phyloP scores from a whole-genome alignment of 2,797 vertebrate genomes.

The Cyclura pinguis region DNA sequence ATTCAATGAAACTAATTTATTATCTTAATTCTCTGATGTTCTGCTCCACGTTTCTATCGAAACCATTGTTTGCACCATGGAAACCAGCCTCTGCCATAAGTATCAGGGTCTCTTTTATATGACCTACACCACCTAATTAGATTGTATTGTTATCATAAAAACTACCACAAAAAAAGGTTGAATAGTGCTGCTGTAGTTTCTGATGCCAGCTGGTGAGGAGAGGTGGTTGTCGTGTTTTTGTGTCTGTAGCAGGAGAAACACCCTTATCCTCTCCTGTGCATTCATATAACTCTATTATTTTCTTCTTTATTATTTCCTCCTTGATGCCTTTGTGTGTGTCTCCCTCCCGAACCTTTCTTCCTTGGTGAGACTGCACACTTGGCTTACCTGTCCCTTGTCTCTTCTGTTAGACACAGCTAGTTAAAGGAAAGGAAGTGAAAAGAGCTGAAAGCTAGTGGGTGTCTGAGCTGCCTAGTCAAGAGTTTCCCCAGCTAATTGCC shows the following conservation, averaged over 20 bases:
- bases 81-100: slow-evolving; percentile 75
- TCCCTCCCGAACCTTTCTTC: slow-evolving; percentile 34
- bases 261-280: slow-evolving; percentile 16
- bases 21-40: slow-evolving; percentile 79
- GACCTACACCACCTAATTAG: slow-evolving; percentile 81
- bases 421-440: slow-evolving; percentile 77
- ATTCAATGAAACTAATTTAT: slow-evolving; percentile 82
- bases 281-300: background rate
- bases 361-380: slow-evolving; percentile 19
- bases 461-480: slow-evolving; percentile 75
- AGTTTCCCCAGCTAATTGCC: slow-evolving; percentile 84
- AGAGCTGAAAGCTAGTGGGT: slow-evolving; percentile 79
- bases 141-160: slow-evolving; percentile 79
- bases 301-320: slow-evolving; percentile 32
- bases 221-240: background rate
- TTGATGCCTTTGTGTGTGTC: background rate
- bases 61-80: slow-evolving; percentile 77
- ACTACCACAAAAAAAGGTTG: slow-evolving; percentile 55
- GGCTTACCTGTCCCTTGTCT: slow-evolving; percentile 75
- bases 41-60: slow-evolving; percentile 77
- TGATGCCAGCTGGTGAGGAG: slow-evolving; percentile 26
- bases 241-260: slow-evolving; percentile 21
- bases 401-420: slow-evolving; percentile 74
- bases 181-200: slow-evolving; percentile 35
- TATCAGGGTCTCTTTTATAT: slow-evolving; percentile 69